Evolutionary conservation across 2,888 invertebrate species (phyloP).

Genomic region (Ophion ventricosus): DNA sequence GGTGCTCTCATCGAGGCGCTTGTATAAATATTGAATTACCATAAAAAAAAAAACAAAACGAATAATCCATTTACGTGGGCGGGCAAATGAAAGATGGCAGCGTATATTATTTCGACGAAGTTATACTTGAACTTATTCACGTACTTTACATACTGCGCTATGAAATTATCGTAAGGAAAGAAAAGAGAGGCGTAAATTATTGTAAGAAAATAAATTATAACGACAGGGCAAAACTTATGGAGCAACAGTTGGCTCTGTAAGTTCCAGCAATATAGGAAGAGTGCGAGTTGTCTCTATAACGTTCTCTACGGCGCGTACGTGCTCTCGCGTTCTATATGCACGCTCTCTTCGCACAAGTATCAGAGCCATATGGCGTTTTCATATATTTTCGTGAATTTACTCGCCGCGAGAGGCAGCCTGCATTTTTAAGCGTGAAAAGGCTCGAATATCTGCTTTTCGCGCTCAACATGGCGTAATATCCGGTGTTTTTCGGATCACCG

Average conservation of each 20-base stretch:
- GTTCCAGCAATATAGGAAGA: conserved; percentile 52
- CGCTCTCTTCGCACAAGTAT: conserved; percentile 31
- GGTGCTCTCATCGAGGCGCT: neutral
- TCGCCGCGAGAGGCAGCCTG: conserved; percentile 9
- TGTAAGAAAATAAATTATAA: conserved; percentile 28
- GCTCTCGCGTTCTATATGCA: conserved; percentile 15
- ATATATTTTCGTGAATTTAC: conserved; percentile 38
- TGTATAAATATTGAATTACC: neutral
- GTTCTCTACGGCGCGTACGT: conserved; percentile 12
- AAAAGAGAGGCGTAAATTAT: conserved; percentile 43
- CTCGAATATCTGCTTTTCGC: neutral
- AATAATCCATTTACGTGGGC: neutral
- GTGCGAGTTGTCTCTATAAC: conserved; percentile 11
- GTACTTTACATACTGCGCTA: conserved; percentile 25
- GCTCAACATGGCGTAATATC: neutral
- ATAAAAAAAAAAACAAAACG: neutral
- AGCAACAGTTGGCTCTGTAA: conserved; percentile 56
- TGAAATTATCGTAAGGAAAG: conserved; percentile 64
- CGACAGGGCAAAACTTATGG: conserved; percentile 36
- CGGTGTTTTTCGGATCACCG: neutral
- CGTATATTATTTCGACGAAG: neutral
- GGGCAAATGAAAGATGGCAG: neutral
- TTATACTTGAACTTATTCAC: neutral
- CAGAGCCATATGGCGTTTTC: conserved; percentile 37
- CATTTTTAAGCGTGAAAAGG: conserved; percentile 11